phyloP scores from a whole-genome alignment of 2,888 invertebrate genomes.

The Balanococcus diminutus region DNA sequence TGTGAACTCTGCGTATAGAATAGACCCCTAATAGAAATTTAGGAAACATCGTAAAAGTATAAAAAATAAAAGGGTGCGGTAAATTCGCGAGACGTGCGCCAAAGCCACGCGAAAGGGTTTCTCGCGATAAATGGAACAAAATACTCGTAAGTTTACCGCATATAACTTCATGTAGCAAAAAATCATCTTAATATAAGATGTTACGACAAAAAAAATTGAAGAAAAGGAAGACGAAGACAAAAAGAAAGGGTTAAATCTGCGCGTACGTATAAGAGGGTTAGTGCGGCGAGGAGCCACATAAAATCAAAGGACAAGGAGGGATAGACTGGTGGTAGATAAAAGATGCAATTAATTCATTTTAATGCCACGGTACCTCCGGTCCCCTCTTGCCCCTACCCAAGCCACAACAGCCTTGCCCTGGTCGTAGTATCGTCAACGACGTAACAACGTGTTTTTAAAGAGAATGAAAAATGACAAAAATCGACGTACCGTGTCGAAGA shows the following conservation, averaged over 20 bases:
- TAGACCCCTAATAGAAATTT: neutral
- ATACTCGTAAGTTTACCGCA: neutral
- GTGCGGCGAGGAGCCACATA: neutral
- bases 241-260: neutral
- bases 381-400: neutral
- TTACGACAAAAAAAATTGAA: neutral
- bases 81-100: neutral
- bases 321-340: neutral
- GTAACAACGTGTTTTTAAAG: constrained; percentile 23
- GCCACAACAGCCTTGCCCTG: neutral
- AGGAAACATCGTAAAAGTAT: neutral
- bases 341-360: constrained; percentile 37
- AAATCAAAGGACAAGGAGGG: neutral
- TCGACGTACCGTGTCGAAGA: constrained; percentile 38
- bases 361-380: neutral
- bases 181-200: neutral
- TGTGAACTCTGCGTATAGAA: neutral
- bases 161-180: neutral
- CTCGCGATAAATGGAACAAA: neutral
- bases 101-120: neutral
- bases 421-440: neutral
- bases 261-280: neutral
- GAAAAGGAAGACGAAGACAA: neutral
- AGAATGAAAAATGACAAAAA: constrained; percentile 35
- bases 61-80: neutral